Conservation (phyloP, 2,113 vertebrate species). For the Pteruthius melanotis region DNA sequence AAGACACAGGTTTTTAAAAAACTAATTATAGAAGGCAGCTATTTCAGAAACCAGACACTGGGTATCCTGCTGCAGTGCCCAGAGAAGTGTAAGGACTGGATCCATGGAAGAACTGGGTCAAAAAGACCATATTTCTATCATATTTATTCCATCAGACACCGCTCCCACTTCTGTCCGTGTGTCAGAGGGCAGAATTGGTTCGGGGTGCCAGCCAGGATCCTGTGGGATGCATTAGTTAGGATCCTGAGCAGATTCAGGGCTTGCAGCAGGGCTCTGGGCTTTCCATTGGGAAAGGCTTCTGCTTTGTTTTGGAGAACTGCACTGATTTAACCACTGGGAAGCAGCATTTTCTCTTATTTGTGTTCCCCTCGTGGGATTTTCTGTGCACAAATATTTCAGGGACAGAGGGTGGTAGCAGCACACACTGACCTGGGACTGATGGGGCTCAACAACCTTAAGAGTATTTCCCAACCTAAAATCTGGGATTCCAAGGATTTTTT, state of each 20-base stretch:
- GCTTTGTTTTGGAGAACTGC: neutral
- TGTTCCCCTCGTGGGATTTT: neutral
- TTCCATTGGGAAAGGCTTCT: neutral
- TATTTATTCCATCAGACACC: neutral
- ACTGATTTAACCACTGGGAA: neutral
- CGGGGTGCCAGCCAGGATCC: accelerated
- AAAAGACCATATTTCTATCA: neutral
- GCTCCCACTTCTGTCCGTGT: neutral
- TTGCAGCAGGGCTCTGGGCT: neutral
- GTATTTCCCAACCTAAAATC: neutral
- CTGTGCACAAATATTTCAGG: neutral
- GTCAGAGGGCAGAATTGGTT: neutral
- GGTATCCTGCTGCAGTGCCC: neutral
- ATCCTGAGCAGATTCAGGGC: neutral
- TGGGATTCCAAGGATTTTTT: neutral
- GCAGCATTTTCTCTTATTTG: neutral
- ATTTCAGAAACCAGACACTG: neutral
- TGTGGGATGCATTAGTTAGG: accelerated
- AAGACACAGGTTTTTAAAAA: neutral
- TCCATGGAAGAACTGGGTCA: neutral
- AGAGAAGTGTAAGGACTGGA: accelerated
- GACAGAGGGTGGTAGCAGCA: neutral
- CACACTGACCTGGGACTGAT: neutral
- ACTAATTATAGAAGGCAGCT: neutral
- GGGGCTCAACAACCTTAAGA: neutral